These are phyloP conservation scores for Macroglossus sobrinus DNA, from an alignment of 2,113 vertebrate species.

Conservation along the genomic window DNA sequence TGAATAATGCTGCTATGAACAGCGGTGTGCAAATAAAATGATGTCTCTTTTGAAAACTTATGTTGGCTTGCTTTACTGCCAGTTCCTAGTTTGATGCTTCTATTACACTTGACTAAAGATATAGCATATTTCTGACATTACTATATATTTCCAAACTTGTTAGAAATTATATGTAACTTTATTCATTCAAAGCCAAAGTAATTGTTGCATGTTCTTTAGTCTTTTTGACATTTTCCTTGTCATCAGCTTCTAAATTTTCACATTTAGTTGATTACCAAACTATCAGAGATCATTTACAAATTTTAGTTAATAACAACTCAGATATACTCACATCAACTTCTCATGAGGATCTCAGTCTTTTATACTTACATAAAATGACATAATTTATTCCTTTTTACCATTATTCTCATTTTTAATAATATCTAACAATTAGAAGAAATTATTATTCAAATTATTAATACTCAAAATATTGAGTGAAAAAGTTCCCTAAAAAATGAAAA, in stretches of 20 bases:
- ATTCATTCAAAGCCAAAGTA: neutral
- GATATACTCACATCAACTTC: neutral
- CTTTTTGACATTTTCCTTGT: neutral
- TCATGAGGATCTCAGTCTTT: neutral
- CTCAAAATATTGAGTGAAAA: neutral
- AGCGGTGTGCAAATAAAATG: no score
- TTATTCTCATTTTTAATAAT: neutral
- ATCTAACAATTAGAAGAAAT: neutral
- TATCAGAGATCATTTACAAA: neutral
- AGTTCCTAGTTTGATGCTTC: neutral
- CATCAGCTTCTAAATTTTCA: neutral
- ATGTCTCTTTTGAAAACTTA: neutral
- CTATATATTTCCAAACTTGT: neutral
- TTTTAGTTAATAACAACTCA: neutral
- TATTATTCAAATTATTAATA: neutral
- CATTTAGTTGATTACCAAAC: neutral
- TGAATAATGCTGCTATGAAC: no score
- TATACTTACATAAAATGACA: neutral
- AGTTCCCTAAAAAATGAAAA: neutral
- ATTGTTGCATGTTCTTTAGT: neutral
- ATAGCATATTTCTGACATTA: neutral
- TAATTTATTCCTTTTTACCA: neutral
- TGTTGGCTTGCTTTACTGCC: neutral
- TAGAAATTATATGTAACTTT: neutral
- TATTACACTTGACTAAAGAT: neutral